phyloP scores from a whole-genome alignment of 2,113 vertebrate species.

The Motacilla tschutschensis region DNA sequence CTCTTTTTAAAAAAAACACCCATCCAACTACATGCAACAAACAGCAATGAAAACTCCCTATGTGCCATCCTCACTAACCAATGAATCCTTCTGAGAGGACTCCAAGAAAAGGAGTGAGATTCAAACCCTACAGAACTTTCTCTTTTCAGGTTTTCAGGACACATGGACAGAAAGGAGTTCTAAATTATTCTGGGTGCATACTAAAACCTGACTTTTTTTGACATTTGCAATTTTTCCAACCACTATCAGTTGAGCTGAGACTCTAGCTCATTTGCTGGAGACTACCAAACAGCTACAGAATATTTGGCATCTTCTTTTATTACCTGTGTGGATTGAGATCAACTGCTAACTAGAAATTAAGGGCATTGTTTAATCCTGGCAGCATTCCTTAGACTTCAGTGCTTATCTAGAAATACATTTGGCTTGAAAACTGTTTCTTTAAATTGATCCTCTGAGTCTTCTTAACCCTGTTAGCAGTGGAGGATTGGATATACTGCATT shows the following conservation, averaged over 20 bases:
- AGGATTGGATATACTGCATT: background rate
- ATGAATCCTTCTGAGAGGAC: background rate
- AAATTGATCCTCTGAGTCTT: conserved; percentile 37
- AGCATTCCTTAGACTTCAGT: background rate
- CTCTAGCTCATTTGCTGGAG: background rate
- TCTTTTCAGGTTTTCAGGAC: background rate
- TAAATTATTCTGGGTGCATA: background rate
- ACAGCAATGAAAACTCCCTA: background rate
- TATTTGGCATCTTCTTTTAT: background rate
- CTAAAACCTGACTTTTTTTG: background rate
- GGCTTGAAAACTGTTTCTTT: conserved; percentile 10
- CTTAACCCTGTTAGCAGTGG: conserved; percentile 10
- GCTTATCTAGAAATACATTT: conserved; percentile 4
- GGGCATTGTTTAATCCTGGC: background rate
- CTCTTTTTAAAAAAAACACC: too few relatives aligned
- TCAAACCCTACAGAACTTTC: background rate
- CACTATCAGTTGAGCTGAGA: background rate
- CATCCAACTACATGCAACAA: background rate
- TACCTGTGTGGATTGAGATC: background rate
- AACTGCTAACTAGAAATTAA: conserved; percentile 11
- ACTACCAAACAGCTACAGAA: background rate
- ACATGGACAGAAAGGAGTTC: background rate
- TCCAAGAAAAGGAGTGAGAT: background rate
- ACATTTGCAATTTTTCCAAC: background rate
- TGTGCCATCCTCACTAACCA: background rate